These are phyloP conservation scores for Hippopotamus amphibius DNA, from an alignment of 2,113 vertebrate genomes.

Conservation along the genomic window DNA sequence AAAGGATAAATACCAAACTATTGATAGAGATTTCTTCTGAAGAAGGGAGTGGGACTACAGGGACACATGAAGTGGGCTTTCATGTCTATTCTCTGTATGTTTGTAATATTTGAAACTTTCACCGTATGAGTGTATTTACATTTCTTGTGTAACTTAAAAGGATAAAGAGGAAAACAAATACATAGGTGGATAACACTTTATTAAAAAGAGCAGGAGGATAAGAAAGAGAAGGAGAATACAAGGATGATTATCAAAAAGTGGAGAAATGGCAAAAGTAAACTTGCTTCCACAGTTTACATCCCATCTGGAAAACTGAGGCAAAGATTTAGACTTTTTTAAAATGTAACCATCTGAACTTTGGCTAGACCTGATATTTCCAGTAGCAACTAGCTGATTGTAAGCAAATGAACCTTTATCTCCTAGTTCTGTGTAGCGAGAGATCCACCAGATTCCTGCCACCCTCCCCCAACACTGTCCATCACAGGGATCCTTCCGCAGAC, in stretches of 20 bases:
- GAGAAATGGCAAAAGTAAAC: neutral
- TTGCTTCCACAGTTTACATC: neutral
- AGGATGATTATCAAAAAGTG: neutral
- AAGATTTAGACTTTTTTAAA: neutral
- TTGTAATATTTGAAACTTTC: neutral
- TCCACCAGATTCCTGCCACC: neutral
- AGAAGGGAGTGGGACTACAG: neutral
- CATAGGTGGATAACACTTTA: neutral
- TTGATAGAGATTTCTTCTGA: neutral
- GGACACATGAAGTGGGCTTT: neutral
- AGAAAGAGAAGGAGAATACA: neutral
- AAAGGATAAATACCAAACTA: neutral
- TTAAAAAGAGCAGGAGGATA: neutral
- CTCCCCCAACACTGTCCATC: accelerated
- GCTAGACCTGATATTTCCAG: neutral
- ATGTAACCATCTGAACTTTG: neutral
- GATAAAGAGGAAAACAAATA: neutral
- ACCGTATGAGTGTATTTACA: neutral
- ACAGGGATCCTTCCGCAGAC: too few species aligned
- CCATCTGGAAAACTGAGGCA: neutral
- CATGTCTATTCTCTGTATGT: neutral
- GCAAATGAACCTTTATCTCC: neutral
- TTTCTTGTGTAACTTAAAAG: constrained; percentile 33
- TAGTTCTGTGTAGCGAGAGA: neutral
- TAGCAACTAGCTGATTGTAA: neutral